Base-by-base conservation (phyloP, 2,888 invertebrate genomes). In the Coremacera marginata region DNA sequence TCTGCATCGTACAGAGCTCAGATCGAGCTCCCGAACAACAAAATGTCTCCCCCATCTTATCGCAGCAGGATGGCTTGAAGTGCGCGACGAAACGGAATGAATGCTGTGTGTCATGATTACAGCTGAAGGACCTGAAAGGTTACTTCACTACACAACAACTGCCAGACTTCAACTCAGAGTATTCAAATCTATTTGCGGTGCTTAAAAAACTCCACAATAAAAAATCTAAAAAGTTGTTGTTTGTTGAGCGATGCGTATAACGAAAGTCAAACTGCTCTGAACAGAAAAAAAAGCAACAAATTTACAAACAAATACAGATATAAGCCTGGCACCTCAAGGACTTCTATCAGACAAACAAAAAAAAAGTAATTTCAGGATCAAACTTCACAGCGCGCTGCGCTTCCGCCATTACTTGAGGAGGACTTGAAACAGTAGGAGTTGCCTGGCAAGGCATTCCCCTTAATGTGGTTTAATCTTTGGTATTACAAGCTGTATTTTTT, bases 21-120 rank as follows among this genome's bases (percentile, higher is more conserved):
- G 57, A 27, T 60, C 77, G 80, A 78, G 83, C 78, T 84, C 85
- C 85, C 81, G 82, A 83, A 84, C 84, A 82, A 82, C 84, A 81
- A 80, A 80, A 84, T 19, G 14, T 57, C 22, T 52, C 52, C 55
- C 44, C 52, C 31, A 49, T 49, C 37, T 22, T 52, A 63, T 49
- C 55, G 51, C 70, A 62, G 60, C 62, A 52, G 74, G 78, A 52
- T 63, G 70, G 51, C 70, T 70, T 82, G 84, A 82, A 84, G 84
- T 84, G 84, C 84, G 85, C 85, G 85, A 85, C 85, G 85, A 85
- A 85, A 85, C 84, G 85, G 85, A 85, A 85, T 84, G 85, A 85
- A 85, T 86, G 85, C 82, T 72, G 52, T 60, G 65, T 76, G 70
- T 76, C 74, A 74, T 74, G 74, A 74, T 74, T 74, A 74, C 67